phyloP scores from a whole-genome alignment of 2,113 vertebrate genomes.

The Gasterosteus nipponicus region DNA sequence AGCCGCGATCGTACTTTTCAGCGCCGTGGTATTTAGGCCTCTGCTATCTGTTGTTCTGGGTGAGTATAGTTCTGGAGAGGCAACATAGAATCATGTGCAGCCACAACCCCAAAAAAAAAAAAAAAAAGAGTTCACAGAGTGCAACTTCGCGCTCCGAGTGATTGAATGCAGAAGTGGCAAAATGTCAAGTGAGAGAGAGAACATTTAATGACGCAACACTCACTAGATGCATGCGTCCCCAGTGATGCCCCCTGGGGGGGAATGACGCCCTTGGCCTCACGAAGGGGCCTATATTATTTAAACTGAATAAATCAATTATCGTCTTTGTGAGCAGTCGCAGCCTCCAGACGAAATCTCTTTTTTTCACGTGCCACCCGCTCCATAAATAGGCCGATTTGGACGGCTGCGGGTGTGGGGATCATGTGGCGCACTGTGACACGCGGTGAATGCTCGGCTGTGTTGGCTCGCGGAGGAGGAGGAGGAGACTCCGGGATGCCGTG shows the following conservation, averaged over 20 bases:
- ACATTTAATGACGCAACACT: conserved; percentile 59
- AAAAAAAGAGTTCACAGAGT: conserved; percentile 54
- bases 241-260: conserved; percentile 31
- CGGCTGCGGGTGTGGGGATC: conserved; percentile 61
- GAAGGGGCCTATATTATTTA: conserved; percentile 57
- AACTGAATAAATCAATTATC: conserved; percentile 69
- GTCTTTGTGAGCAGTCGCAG: conserved; percentile 64
- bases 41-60: conserved; percentile 61
- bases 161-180: conserved; percentile 28
- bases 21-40: conserved; percentile 27
- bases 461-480: conserved; percentile 51
- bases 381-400: conserved; percentile 63
- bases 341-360: conserved; percentile 53
- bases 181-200: conserved; percentile 43
- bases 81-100: conserved; percentile 61
- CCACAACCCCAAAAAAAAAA: conserved; percentile 62
- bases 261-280: conserved; percentile 46
- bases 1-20: conserved; percentile 70
- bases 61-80: conserved; percentile 51
- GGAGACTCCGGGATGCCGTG: conserved; percentile 51
- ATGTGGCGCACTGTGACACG: conserved; percentile 73
- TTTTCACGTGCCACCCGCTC: conserved; percentile 49
- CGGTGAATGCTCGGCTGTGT: conserved; percentile 76
- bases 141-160: conserved; percentile 22
- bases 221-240: conserved; percentile 25